Percentiles rank a stretch among this genome's conserved stretches.
Conservation (phyloP, 2,797 vertebrate genomes). For the Fistularia commersonii region DNA sequence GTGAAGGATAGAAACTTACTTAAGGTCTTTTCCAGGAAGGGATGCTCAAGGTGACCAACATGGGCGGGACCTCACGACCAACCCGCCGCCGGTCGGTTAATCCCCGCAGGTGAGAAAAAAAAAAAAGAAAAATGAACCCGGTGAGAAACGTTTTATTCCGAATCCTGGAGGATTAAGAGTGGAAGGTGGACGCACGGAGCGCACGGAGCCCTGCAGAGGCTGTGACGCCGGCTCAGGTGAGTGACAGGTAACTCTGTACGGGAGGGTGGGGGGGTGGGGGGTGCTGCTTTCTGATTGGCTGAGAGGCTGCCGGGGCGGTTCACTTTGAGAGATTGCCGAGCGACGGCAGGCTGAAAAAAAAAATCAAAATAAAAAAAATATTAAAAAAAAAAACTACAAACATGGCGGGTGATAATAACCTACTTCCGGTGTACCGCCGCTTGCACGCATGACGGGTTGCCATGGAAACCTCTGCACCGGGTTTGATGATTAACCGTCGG, state of each 20-base stretch:
- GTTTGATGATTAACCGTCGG: no score
- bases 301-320: conserved; percentile 1
- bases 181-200: conserved; percentile 8
- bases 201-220: conserved; percentile 12
- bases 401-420: background rate
- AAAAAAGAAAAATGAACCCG: conserved; percentile 1
- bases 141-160: conserved; percentile 1
- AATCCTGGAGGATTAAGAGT: background rate
- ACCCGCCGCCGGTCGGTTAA: conserved; percentile 49
- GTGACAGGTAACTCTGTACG: conserved; percentile 65
- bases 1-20: conserved; percentile 42
- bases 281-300: no score
- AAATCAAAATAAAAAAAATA: no score
- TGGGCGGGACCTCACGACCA: conserved; percentile 30
- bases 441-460: no score
- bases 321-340: background rate
- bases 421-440: no score
- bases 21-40: conserved; percentile 21
- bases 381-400: background rate
- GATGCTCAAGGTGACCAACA: conserved; percentile 40
- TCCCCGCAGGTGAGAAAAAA: background rate
- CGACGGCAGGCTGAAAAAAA: no score
- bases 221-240: conserved; percentile 30
- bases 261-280: conserved; percentile 61
- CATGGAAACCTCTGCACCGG: no score